These are phyloP conservation scores for Pygoscelis antarcticus DNA, from an alignment of 2,113 vertebrate species.

Conservation along the genomic window DNA sequence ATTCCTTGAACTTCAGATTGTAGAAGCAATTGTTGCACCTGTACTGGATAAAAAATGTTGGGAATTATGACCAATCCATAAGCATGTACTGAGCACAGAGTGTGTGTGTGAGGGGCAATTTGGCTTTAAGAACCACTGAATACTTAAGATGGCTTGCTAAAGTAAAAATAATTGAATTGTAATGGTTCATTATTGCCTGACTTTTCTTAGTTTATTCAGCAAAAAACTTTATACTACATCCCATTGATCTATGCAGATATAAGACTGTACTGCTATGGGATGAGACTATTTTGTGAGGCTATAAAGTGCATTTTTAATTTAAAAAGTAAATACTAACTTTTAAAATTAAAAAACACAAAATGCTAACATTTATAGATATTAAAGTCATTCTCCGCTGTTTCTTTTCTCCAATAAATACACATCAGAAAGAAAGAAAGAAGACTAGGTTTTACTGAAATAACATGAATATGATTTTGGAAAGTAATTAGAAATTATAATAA, in stretches of 20 bases:
- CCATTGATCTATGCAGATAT: not conserved
- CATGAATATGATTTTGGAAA: not conserved
- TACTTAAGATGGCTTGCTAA: not conserved
- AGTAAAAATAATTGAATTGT: not conserved
- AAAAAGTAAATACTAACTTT: not conserved
- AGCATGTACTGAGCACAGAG: not conserved
- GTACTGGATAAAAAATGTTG: not conserved
- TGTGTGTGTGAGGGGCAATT: not conserved
- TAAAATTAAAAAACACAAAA: not conserved
- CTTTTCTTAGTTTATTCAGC: not conserved
- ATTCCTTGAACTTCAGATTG: not conserved
- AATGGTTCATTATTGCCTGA: not conserved
- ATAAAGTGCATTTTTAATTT: not conserved
- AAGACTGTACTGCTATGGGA: not conserved
- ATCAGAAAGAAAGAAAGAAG: not conserved
- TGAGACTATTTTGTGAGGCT: not conserved
- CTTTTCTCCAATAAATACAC: not conserved
- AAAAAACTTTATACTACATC: not conserved
- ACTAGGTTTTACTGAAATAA: not conserved
- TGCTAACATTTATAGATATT: not conserved
- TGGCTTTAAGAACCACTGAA: not conserved
- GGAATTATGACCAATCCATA: not conserved
- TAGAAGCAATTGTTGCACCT: not conserved
- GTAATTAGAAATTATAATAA: not conserved
- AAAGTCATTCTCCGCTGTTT: not conserved